Percentiles rank a stretch among this genome's conserved stretches.
These are phyloP conservation scores for Drosophila neonasuta DNA, from an alignment of 2,888 invertebrate genomes.

Conservation along the genomic window DNA sequence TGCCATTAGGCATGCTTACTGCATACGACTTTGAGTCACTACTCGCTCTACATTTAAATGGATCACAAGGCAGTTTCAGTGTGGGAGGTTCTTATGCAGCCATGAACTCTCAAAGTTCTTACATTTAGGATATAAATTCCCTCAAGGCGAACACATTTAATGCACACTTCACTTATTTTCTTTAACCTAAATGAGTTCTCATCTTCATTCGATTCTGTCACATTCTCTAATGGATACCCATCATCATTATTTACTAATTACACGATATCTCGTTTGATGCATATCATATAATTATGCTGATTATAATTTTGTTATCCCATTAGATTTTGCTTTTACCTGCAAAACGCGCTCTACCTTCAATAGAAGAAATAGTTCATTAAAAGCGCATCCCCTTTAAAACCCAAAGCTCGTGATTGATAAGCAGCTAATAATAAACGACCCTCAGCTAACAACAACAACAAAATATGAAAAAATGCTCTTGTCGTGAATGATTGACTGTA, in stretches of 20 bases:
- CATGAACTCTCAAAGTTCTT: not conserved
- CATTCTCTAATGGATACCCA: too few relatives aligned
- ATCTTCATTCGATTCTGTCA: not conserved
- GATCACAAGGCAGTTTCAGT: slow-evolving; percentile 5
- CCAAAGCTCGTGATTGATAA: slow-evolving; percentile 56
- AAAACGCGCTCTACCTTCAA: slow-evolving; percentile 1
- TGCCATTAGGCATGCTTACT: slow-evolving; percentile 35
- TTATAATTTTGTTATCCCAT: not conserved
- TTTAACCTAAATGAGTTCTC: not conserved
- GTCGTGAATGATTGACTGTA: not conserved
- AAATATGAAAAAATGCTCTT: not conserved
- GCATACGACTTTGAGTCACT: slow-evolving; percentile 11
- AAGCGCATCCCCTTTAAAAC: slow-evolving; percentile 5
- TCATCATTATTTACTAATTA: not conserved
- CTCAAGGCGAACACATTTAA: not conserved
- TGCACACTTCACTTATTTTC: not conserved
- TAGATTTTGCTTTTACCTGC: not conserved
- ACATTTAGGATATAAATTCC: not conserved
- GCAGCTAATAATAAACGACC: slow-evolving; percentile 44
- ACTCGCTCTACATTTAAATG: slow-evolving; percentile 17
- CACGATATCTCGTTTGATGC: not conserved
- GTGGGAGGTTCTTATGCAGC: not conserved
- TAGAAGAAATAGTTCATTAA: slow-evolving; percentile 29
- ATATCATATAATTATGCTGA: slow-evolving; percentile 6
- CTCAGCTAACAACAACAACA: slow-evolving; percentile 26